Evolutionary conservation across 1,140 invertebrate species (phyloP).

Genomic region (Phenacoccus solenopsis): DNA sequence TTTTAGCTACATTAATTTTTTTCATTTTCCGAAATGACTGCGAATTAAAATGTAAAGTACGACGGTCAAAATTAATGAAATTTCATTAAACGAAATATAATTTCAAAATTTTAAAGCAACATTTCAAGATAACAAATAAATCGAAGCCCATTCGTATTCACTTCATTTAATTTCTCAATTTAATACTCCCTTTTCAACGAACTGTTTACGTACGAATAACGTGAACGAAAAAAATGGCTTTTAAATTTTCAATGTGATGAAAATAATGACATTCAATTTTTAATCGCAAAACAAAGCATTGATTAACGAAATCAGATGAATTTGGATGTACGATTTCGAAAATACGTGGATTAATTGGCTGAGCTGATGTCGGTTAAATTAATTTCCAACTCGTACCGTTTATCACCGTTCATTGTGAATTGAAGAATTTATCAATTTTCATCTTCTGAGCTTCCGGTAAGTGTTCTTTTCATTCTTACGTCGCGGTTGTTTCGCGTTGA

Average conservation of each 20-base stretch:
- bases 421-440: neutral
- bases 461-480: neutral
- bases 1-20: neutral
- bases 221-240: constrained; percentile 15
- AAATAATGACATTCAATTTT: neutral
- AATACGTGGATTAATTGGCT: neutral
- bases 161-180: neutral
- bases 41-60: neutral
- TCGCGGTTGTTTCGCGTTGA: neutral
- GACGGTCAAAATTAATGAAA: neutral
- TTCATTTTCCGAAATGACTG: neutral
- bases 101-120: neutral
- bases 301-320: neutral
- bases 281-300: neutral
- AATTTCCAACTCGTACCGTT: neutral
- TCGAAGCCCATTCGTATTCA: neutral
- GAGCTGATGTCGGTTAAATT: no score
- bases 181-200: neutral
- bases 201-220: constrained; percentile 16
- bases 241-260: neutral
- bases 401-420: neutral
- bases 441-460: neutral
- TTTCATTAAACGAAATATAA: neutral
- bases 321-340: neutral
- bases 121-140: neutral